These are phyloP conservation scores for Drosophila phalerata DNA, from an alignment of 2,888 invertebrate genomes.

Conservation along the genomic window DNA sequence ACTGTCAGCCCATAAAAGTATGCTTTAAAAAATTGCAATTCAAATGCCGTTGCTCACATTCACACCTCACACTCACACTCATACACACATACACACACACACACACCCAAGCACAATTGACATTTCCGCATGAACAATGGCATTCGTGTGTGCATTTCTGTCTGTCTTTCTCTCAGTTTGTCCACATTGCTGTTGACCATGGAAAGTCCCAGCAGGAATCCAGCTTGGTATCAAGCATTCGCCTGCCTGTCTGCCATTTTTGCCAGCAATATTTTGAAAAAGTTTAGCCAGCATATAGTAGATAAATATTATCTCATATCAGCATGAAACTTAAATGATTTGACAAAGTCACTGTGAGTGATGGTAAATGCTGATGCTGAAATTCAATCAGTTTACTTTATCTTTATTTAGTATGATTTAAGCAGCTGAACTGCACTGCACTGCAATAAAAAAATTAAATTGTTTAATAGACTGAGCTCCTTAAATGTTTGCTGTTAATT, in stretches of 20 bases:
- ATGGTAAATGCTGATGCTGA: constrained; percentile 16
- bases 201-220: constrained; percentile 26
- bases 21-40: constrained; percentile 56
- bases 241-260: constrained; percentile 16
- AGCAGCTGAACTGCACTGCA: no score
- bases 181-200: constrained; percentile 20
- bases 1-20: constrained; percentile 37
- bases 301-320: constrained; percentile 43
- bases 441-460: neutral
- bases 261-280: constrained; percentile 14
- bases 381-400: constrained; percentile 10
- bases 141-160: constrained; percentile 36
- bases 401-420: neutral
- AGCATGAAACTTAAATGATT: constrained; percentile 14
- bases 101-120: constrained; percentile 26
- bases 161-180: neutral
- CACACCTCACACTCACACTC: constrained; percentile 20
- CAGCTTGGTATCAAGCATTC: constrained; percentile 6
- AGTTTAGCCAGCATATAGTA: constrained; percentile 14
- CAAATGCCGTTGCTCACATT: constrained; percentile 39
- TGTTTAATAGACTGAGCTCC: no score
- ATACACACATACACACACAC: neutral
- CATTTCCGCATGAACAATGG: constrained; percentile 61
- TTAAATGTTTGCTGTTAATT: no score
- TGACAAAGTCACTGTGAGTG: neutral